Evolutionary conservation across 2,113 vertebrate genomes (phyloP).

Genomic region (Rhynchomys soricoides): DNA sequence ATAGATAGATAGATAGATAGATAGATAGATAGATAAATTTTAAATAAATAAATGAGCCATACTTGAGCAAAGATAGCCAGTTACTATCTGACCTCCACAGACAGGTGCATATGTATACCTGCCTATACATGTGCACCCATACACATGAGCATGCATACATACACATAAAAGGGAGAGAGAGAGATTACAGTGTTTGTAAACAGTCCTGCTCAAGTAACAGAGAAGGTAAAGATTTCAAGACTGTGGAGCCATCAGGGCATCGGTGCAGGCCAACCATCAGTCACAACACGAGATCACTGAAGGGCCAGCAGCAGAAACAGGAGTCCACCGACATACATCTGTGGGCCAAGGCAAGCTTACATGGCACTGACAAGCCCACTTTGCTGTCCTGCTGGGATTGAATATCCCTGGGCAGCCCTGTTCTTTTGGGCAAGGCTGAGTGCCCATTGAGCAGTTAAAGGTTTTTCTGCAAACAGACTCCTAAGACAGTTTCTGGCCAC

Average conservation of each 20-base stretch:
- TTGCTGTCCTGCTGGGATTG: accelerated
- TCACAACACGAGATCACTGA: not conserved
- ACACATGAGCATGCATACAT: not conserved
- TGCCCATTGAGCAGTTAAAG: not conserved
- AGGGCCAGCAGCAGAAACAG: not conserved
- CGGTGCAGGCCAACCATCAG: not conserved
- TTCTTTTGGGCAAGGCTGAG: not conserved
- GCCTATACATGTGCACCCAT: no score
- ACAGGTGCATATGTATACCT: not conserved
- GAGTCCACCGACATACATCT: not conserved
- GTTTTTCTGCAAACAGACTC: not conserved
- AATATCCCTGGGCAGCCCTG: not conserved
- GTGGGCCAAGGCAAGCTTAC: not conserved
- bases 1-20: no score
- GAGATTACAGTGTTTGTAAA: not conserved
- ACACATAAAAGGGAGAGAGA: not conserved
- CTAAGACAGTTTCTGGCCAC: accelerated
- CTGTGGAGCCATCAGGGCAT: not conserved
- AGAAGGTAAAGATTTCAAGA: not conserved
- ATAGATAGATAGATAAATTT: no score
- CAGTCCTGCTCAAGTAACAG: not conserved
- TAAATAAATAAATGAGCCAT: no score
- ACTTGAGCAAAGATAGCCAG: not conserved
- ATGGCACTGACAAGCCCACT: accelerated
- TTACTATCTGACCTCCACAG: not conserved